Percentiles rank a stretch among this genome's conserved stretches.
Conservation (phyloP, 2,797 vertebrate genomes). For the Fistularia commersonii region DNA sequence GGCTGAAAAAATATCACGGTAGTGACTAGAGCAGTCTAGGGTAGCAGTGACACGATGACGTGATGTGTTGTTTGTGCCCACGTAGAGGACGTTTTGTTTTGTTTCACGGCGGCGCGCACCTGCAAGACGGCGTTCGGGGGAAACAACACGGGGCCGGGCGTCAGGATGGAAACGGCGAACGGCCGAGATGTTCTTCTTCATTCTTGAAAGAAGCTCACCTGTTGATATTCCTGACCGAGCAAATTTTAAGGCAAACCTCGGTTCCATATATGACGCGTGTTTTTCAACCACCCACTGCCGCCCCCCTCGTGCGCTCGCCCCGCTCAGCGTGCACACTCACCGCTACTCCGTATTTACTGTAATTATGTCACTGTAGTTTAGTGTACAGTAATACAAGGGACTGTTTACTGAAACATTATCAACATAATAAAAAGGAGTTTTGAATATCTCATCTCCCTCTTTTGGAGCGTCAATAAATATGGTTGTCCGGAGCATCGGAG, state of each 20-base stretch:
- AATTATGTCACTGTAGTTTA: conserved; percentile 72
- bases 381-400: conserved; percentile 66
- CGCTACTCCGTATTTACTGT: conserved; percentile 60
- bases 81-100: conserved; percentile 47
- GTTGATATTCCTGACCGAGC: conserved; percentile 34
- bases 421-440: conserved; percentile 67
- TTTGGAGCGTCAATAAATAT: conserved; percentile 1
- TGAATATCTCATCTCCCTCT: conserved; percentile 49
- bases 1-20: conserved; percentile 40
- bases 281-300: too few species aligned
- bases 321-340: conserved; percentile 37
- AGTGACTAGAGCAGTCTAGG: conserved; percentile 55
- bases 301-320: too few species aligned
- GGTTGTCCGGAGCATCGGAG: neutral
- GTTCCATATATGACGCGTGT: conserved; percentile 26
- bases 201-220: conserved; percentile 31
- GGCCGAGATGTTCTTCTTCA: neutral
- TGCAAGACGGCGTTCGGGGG: too few species aligned
- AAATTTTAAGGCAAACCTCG: conserved; percentile 24
- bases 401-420: conserved; percentile 61
- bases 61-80: conserved; percentile 54
- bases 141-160: too few species aligned
- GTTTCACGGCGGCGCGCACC: too few species aligned
- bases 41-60: conserved; percentile 61
- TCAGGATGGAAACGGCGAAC: too few species aligned